Conservation (phyloP, 2,888 invertebrate species). For the Aporophyla nigra region DNA sequence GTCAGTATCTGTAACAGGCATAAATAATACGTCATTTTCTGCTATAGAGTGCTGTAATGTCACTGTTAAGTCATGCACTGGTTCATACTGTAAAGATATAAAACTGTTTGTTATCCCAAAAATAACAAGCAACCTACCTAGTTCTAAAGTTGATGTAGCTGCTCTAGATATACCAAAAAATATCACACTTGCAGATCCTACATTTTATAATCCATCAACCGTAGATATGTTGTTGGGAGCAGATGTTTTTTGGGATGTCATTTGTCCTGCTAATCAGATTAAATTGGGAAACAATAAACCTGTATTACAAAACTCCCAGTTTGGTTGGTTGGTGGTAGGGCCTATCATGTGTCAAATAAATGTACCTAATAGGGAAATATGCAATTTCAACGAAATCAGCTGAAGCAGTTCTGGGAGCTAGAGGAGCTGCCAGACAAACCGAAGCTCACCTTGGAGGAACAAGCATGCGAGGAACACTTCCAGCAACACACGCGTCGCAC, state of each 20-base stretch:
- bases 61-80: background rate
- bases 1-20: too few species aligned
- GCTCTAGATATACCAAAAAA: background rate
- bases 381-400: conserved; percentile 8
- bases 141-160: background rate
- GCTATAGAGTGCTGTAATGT: background rate
- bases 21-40: too few species aligned
- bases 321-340: conserved; percentile 21
- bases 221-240: conserved; percentile 16
- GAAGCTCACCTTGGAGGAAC: conserved; percentile 2
- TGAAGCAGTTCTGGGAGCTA: conserved; percentile 15
- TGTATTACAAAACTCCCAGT: conserved; percentile 21
- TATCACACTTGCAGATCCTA: conserved; percentile 10
- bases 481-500: background rate
- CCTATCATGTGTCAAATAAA: conserved; percentile 2
- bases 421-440: conserved; percentile 8
- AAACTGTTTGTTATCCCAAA: background rate
- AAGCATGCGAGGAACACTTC: background rate
- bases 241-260: conserved; percentile 9
- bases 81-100: background rate
- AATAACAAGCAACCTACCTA: conserved; percentile 5
- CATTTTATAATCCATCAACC: conserved; percentile 1
- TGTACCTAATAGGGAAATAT: conserved; percentile 2
- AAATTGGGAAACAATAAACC: conserved; percentile 4
- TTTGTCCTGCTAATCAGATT: background rate